Evolutionary conservation across 2,888 invertebrate species (phyloP), one percentile per base, ranked within the genome.

Genomic region (Andrena fulva): DNA sequence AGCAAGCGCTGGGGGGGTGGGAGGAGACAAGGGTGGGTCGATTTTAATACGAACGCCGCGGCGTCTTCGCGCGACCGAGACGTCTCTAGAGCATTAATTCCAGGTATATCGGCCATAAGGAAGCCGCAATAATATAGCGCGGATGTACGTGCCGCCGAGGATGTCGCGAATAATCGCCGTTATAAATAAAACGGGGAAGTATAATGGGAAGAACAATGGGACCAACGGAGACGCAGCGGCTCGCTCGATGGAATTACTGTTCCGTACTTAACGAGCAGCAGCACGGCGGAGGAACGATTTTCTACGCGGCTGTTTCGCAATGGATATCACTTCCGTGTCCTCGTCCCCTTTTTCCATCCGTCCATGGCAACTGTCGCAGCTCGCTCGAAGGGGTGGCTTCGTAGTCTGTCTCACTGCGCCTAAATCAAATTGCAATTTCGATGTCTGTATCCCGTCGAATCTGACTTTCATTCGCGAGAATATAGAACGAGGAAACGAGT

Each of bases 171-270:
- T 81, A 76, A 84, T 79, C 74, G 35, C 67, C 75, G 35, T 74
- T 82, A 60, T 66, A 35, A 72, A 84, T 72, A 80, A 81, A 81
- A 67, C 31, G 33, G 67, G 69, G 24, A 54, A 8, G 20, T 20
- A 77, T 1, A 6, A 24, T 16, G 8, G 60, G 27, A 27, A 50
- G 48, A 74, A 80, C 77, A 73, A 73, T n/a, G 84, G 71, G 70
- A 54, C n/a, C 54, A 69, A 71, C 42, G 74, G 54, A 64, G 33
- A 31, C 27, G 20, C 29, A 2, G 50, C n/a, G 52, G 48, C 29
- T 52, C 16, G 77, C 56, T 60, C 77, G 68, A 80, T 80, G 33
- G 77, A 80, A 82, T 85, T 82, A 73, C 77, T 56, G 75, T 62
- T 71, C 69, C 52, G 12, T 48, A 54, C 20, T 67, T 79, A 80